phyloP scores from a whole-genome alignment of 2,113 vertebrate genomes.

The Silurus asotus region DNA sequence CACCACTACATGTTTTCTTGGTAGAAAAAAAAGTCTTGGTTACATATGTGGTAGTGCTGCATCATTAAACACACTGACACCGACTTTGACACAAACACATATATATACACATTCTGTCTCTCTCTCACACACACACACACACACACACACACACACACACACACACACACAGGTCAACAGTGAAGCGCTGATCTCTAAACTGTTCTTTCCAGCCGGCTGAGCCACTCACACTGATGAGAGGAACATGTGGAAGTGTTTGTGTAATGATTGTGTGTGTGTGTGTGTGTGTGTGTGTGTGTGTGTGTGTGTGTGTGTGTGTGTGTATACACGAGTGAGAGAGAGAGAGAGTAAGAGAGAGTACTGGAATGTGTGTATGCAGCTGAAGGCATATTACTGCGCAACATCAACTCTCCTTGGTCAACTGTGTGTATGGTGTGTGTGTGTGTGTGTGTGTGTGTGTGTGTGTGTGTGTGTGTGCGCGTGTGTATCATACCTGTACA shows the following conservation, averaged over 20 bases:
- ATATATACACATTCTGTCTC: not conserved
- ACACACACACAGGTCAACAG: not conserved
- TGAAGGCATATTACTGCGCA: constrained; percentile 12
- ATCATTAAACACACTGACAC: not conserved
- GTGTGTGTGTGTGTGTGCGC: constrained; percentile 21
- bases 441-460: constrained; percentile 7
- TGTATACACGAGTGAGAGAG: not conserved
- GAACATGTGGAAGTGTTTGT: constrained; percentile 46
- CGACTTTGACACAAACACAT: not conserved
- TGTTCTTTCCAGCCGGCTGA: constrained; percentile 19
- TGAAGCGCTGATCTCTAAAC: not conserved
- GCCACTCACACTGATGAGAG: constrained; percentile 23
- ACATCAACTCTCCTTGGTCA: constrained; percentile 9
- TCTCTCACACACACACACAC: not conserved
- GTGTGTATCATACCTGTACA: constrained; percentile 85
- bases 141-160: too few relatives aligned
- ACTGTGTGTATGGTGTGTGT: not conserved
- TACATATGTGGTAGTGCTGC: not conserved
- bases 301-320: not conserved
- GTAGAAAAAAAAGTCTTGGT: not conserved
- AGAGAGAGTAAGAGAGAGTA: not conserved
- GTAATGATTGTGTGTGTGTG: not conserved
- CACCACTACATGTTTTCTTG: not conserved
- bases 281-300: not conserved
- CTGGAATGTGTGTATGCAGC: constrained; percentile 16